phyloP scores from a whole-genome alignment of 2,888 invertebrate species.

The Cheilosia variabilis region DNA sequence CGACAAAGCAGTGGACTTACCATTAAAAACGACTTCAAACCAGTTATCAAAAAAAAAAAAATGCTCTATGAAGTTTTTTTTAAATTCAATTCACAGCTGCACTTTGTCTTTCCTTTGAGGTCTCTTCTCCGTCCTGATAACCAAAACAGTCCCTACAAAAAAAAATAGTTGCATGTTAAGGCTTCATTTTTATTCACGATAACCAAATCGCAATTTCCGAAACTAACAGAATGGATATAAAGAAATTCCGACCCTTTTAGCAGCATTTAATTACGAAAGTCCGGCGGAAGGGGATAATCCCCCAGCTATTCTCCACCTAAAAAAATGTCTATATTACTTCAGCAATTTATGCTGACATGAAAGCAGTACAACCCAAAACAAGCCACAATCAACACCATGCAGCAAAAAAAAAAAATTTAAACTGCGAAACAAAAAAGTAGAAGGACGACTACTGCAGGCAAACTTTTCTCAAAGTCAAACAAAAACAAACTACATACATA shows the following conservation, averaged over 20 bases:
- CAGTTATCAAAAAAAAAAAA: too few species aligned
- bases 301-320: not conserved
- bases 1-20: too few species aligned
- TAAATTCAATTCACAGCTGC: too few species aligned
- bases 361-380: conserved; percentile 25
- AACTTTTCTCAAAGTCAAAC: conserved; percentile 54
- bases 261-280: conserved; percentile 60
- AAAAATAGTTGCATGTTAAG: not conserved
- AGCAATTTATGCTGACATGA: conserved; percentile 54
- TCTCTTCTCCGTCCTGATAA: not conserved
- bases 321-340: conserved; percentile 9
- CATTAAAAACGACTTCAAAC: too few species aligned
- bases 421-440: too few species aligned
- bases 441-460: conserved; percentile 19
- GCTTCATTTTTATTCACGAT: conserved; percentile 19
- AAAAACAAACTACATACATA: conserved; percentile 2
- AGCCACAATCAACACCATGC: conserved; percentile 9
- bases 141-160: conserved; percentile 6
- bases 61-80: too few species aligned
- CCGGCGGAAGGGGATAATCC: conserved; percentile 25
- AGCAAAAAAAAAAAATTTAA: not conserved
- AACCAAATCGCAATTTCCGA: conserved; percentile 39
- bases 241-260: conserved; percentile 52
- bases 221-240: conserved; percentile 1
- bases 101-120: not conserved